Percentiles rank a stretch among this genome's conserved stretches.
Evolutionary conservation across 92 coral and sea anemone species (phyloP).

Genomic region (Chrysogorgia sp.): DNA sequence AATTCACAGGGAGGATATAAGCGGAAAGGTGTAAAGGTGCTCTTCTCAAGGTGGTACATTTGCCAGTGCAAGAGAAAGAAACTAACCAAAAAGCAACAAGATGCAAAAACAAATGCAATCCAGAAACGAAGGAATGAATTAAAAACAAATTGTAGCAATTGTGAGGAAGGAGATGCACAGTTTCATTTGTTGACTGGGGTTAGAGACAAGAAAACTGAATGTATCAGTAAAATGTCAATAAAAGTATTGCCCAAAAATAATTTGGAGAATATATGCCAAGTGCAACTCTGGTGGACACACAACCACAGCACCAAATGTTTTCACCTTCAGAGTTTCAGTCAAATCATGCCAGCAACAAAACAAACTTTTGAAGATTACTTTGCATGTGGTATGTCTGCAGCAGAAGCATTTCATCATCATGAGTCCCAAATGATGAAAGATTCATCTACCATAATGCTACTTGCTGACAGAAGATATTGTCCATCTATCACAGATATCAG

Average conservation of each 20-base stretch:
- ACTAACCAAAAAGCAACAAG: no score
- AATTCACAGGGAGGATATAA: constrained; percentile 50
- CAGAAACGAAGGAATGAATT: constrained; percentile 33
- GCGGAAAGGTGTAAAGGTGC: constrained; percentile 32
- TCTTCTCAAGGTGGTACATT: constrained; percentile 50
- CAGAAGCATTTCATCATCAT: constrained; percentile 52
- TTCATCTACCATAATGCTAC: constrained; percentile 7
- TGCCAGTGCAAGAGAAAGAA: no score
- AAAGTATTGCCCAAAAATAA: no score
- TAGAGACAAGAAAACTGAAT: no score
- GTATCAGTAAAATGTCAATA: constrained; percentile 49
- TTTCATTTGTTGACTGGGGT: no score
- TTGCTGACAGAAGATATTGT: constrained; percentile 51
- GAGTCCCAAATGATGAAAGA: constrained; percentile 32
- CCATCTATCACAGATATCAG: constrained; percentile 45
- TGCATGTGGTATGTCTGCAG: constrained; percentile 39
- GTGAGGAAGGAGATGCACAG: constrained; percentile 10
- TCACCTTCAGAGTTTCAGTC: no score
- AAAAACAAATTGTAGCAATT: constrained; percentile 36
- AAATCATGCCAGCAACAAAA: constrained; percentile 53
- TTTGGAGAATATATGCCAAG: no score
- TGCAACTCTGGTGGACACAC: no score
- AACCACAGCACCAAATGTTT: no score
- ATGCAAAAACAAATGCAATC: constrained; percentile 11
- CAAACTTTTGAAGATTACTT: constrained; percentile 49